Evolutionary conservation across 2,797 vertebrate genomes (phyloP).

Genomic region (Cuculus canorus): DNA sequence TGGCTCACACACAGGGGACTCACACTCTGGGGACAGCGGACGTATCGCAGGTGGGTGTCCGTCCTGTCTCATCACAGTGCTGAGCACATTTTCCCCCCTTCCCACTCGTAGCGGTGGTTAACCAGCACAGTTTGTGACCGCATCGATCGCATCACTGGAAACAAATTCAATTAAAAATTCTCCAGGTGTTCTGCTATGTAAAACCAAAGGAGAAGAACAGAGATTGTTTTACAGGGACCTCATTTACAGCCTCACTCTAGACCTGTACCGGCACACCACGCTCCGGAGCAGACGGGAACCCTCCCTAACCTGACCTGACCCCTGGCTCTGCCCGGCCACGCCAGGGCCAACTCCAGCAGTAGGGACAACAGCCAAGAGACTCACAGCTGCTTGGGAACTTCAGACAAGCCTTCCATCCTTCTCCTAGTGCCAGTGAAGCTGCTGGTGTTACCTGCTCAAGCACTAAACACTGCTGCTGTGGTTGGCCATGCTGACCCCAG

Average conservation of each 20-base stretch:
- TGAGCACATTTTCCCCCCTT: not conserved
- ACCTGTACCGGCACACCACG: fast-evolving
- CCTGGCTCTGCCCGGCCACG: not conserved
- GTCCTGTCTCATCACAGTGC: fast-evolving
- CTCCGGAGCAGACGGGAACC: not conserved
- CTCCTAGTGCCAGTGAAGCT: not conserved
- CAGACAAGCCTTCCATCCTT: not conserved
- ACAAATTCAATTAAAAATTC: not conserved
- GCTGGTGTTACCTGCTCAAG: not conserved
- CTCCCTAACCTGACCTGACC: not conserved
- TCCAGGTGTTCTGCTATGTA: fast-evolving
- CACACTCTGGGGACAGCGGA: not conserved
- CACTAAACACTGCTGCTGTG: not conserved
- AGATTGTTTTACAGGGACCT: not conserved
- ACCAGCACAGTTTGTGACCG: fast-evolving
- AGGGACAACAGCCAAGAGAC: not conserved
- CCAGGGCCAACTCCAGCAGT: not conserved
- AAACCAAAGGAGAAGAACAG: not conserved
- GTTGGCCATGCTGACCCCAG: not conserved
- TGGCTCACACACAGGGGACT: not conserved
- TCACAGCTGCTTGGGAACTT: not conserved
- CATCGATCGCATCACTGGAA: not conserved
- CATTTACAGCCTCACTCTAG: not conserved
- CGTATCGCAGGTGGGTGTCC: not conserved
- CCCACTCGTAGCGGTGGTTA: fast-evolving